A percentile compares a stretch with the other conserved stretches of the same genome.
Conservation (phyloP, 1,140 invertebrate genomes). For the Drosophila littoralis region DNA sequence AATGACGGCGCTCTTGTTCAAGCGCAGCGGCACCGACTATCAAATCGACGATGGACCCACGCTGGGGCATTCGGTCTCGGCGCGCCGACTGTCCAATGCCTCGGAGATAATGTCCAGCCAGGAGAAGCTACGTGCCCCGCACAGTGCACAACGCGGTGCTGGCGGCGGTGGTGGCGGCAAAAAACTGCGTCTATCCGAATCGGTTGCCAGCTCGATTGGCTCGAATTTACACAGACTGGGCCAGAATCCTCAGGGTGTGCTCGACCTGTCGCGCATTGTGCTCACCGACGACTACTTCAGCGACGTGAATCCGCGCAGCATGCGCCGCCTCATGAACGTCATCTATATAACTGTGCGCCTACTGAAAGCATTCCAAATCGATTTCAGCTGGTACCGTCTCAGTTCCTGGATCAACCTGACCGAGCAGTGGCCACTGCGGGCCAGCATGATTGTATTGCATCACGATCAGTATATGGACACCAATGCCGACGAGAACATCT, state of each 20-base stretch:
- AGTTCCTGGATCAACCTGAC: conserved; percentile 99
- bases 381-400: conserved; percentile 99
- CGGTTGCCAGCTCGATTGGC: conserved; percentile 94
- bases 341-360: conserved; percentile 97
- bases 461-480: conserved; percentile 96
- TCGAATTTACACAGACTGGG: conserved; percentile 92
- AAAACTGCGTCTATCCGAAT: conserved; percentile 92
- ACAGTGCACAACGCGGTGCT: conserved; percentile 75
- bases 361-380: conserved; percentile 98
- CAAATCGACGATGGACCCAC: conserved; percentile 80
- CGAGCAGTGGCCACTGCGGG: conserved; percentile 99
- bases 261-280: conserved; percentile 93
- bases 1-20: conserved; percentile 88
- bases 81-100: conserved; percentile 90
- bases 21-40: conserved; percentile 73
- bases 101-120: conserved; percentile 92
- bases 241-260: conserved; percentile 86
- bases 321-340: conserved; percentile 98
- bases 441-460: conserved; percentile 98
- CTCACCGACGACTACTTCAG: conserved; percentile 98
- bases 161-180: conserved; percentile 85
- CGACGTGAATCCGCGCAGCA: conserved; percentile 98
- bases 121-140: conserved; percentile 87
- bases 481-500: conserved; percentile 92
- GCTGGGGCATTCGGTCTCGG: conserved; percentile 87